Conservation (phyloP, 2,113 vertebrate species). For the Aptenodytes forsteri region DNA sequence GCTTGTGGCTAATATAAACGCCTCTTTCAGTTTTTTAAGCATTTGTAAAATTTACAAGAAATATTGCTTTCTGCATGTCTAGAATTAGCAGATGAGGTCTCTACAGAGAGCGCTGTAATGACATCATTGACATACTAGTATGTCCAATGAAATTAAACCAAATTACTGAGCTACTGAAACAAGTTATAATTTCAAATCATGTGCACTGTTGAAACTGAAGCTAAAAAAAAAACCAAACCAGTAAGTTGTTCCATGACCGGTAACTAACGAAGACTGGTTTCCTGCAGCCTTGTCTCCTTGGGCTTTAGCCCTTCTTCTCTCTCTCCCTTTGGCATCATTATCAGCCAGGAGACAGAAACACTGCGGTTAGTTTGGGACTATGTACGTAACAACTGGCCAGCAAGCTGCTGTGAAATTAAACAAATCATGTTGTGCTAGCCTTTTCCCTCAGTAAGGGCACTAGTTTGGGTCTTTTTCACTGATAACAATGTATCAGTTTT, state of each 20-base stretch:
- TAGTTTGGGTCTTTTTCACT: background rate
- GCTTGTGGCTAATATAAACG: background rate
- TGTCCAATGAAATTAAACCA: background rate
- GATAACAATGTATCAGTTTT: background rate
- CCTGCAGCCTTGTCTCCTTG: background rate
- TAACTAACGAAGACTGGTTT: background rate
- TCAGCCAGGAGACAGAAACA: background rate
- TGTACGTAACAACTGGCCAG: background rate
- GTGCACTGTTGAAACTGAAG: background rate
- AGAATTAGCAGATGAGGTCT: background rate
- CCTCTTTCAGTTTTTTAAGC: background rate
- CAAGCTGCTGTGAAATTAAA: background rate
- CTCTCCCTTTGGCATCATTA: background rate
- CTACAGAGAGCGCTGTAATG: background rate
- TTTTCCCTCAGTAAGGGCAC: background rate
- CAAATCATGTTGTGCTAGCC: background rate
- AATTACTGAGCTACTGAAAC: background rate
- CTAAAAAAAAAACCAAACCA: background rate
- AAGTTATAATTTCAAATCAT: background rate
- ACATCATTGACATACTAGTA: background rate
- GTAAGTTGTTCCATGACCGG: background rate
- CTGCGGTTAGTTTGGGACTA: background rate
- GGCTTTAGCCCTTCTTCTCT: background rate
- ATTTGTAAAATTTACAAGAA: background rate
- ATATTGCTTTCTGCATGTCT: background rate